Evolutionary conservation across 2,113 vertebrate species (phyloP).

Genomic region (Puffinus mauretanicus): DNA sequence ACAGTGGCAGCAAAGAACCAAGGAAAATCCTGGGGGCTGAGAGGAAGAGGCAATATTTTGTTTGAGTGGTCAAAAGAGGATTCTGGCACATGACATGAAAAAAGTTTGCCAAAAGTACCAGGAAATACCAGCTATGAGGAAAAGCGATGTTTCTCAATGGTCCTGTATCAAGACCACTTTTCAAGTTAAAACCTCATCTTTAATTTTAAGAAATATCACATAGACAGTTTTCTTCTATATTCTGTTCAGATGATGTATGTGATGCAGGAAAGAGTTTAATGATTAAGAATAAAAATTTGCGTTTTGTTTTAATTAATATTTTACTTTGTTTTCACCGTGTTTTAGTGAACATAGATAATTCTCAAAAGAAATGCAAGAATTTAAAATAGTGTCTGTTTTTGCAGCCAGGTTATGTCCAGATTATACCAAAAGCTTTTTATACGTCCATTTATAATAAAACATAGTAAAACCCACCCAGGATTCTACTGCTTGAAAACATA

Average conservation of each 20-base stretch:
- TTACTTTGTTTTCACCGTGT: neutral
- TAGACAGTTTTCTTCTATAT: neutral
- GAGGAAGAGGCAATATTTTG: neutral
- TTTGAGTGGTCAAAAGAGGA: neutral
- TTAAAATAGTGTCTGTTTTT: neutral
- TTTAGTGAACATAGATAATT: neutral
- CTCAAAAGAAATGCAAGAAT: neutral
- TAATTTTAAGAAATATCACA: neutral
- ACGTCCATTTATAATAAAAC: neutral
- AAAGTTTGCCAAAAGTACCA: neutral
- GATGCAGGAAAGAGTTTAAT: neutral
- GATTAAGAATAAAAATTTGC: neutral
- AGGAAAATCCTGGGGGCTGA: neutral
- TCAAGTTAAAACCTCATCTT: neutral
- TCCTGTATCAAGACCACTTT: neutral
- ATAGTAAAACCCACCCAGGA: neutral
- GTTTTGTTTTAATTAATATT: neutral
- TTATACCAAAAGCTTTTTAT: neutral
- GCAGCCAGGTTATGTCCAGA: neutral
- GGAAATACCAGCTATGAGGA: neutral
- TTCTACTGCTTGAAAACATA: neutral
- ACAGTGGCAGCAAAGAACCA: neutral
- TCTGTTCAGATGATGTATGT: neutral
- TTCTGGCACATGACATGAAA: neutral
- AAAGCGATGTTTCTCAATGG: neutral